These are phyloP conservation scores for Thalassarche chlororhynchos DNA, from an alignment of 2,113 vertebrate species.

Conservation along the genomic window DNA sequence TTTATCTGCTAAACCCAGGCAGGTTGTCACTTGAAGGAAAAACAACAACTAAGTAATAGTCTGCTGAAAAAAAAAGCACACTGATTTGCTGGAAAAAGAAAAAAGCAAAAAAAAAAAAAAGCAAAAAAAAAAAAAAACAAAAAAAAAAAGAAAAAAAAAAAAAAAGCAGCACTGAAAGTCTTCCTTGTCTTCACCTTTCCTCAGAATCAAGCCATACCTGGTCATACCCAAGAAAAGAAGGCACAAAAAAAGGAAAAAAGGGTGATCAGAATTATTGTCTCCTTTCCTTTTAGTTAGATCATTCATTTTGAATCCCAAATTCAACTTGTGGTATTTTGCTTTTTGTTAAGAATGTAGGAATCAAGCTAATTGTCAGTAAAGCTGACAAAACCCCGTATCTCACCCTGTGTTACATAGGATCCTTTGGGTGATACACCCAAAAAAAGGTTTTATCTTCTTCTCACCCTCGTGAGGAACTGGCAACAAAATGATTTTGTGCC, in stretches of 20 bases:
- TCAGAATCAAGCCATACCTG: neutral
- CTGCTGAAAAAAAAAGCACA: neutral
- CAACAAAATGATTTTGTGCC: neutral
- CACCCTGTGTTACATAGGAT: neutral
- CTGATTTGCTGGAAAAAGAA: neutral
- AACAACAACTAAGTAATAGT: neutral
- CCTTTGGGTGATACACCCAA: neutral
- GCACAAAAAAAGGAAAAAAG: neutral
- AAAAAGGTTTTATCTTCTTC: neutral
- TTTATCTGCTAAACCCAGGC: neutral
- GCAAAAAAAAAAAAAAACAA: neutral
- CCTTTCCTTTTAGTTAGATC: neutral
- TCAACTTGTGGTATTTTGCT: neutral
- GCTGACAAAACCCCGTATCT: neutral
- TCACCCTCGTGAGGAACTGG: neutral
- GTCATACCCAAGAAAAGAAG: neutral
- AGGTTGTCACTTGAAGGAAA: neutral
- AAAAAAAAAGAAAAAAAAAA: neutral
- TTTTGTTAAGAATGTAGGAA: neutral
- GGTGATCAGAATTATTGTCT: neutral
- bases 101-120: neutral
- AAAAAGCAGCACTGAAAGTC: neutral
- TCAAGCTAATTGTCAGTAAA: neutral
- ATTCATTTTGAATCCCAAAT: neutral
- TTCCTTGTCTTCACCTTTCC: neutral